These are phyloP conservation scores for Pristionchus fissidentatus DNA, from an alignment of 2,888 invertebrate species.

Conservation along the genomic window DNA sequence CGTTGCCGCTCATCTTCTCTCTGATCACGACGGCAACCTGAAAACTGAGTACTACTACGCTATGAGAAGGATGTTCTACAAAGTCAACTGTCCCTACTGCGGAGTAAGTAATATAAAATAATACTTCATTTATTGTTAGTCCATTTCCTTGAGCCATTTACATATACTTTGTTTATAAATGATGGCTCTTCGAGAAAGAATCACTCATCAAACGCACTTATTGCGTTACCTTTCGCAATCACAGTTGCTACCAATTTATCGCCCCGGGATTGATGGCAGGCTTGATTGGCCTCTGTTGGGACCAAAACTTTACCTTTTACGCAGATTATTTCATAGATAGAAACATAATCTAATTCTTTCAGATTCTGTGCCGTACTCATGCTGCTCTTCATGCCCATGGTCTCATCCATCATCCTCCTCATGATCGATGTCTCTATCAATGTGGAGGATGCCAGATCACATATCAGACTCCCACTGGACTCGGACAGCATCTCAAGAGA, in stretches of 20 bases:
- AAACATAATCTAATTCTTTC: not conserved
- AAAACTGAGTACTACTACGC: not conserved
- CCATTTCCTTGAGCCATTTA: no score
- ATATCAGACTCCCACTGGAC: slow-evolving; percentile 41
- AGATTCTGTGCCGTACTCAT: not conserved
- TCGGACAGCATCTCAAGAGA: slow-evolving; percentile 40
- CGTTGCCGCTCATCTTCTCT: slow-evolving; percentile 29
- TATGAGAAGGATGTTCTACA: slow-evolving; percentile 24
- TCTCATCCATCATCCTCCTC: not conserved
- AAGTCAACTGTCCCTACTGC: slow-evolving; percentile 16
- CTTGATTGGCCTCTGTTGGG: not conserved
- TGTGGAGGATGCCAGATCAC: slow-evolving; percentile 10
- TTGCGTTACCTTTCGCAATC: no score
- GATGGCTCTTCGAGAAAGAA: no score
- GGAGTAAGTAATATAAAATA: not conserved
- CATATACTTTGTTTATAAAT: no score
- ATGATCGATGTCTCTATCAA: slow-evolving; percentile 26
- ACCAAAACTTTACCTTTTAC: not conserved
- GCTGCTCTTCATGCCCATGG: slow-evolving; percentile 22
- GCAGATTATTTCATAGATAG: not conserved
- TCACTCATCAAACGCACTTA: no score
- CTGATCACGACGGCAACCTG: not conserved
- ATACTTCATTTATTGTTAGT: not conserved
- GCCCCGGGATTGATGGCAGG: no score
- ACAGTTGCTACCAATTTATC: no score